Percentiles rank a stretch among this genome's conserved stretches.
These are phyloP conservation scores for Karalla daura DNA, from an alignment of 2,797 vertebrate species.

Conservation along the genomic window DNA sequence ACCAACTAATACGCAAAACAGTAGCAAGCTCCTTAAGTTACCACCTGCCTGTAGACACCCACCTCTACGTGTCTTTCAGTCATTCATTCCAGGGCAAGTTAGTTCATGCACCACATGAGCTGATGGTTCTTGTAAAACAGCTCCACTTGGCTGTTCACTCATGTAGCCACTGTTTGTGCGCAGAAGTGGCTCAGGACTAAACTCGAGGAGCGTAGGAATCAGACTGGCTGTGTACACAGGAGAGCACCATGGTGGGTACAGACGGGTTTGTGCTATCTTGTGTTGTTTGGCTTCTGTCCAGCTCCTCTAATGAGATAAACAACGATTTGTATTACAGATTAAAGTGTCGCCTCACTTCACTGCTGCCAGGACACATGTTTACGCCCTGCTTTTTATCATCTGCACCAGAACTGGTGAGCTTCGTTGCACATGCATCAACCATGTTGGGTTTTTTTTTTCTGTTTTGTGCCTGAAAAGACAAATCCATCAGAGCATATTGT, in stretches of 20 bases:
- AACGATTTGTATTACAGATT: conserved; percentile 29
- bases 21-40: no score
- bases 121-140: not conserved
- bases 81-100: conserved; percentile 56
- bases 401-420: conserved; percentile 51
- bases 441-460: no score
- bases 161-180: no score
- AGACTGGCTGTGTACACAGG: not conserved
- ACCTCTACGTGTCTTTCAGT: not conserved
- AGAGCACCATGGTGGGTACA: conserved; percentile 29
- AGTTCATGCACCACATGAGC: conserved; percentile 20
- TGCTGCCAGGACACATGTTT: not conserved
- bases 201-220: not conserved
- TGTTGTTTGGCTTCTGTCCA: not conserved
- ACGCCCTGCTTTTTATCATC: conserved; percentile 30
- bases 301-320: not conserved
- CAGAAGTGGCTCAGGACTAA: not conserved
- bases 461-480: not conserved
- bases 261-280: not conserved
- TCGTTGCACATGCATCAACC: no score
- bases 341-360: not conserved
- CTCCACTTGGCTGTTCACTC: no score
- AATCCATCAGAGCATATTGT: not conserved
- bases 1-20: no score
- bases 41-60: no score